Percentiles rank a stretch among this genome's conserved stretches.
Conservation (phyloP, 1,140 invertebrate species). For the Halotydeus destructor region DNA sequence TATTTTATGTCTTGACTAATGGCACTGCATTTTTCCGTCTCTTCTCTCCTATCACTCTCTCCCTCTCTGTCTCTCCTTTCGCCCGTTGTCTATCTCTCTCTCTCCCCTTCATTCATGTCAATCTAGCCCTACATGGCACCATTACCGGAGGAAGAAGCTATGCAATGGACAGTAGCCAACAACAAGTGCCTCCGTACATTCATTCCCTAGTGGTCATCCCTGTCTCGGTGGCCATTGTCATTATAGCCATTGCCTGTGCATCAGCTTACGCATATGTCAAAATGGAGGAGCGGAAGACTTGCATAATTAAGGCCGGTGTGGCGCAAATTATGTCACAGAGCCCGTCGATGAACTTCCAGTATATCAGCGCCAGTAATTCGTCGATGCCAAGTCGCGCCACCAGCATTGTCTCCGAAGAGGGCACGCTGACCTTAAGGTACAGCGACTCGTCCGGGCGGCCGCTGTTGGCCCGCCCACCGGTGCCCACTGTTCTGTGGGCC, state of each 20-base stretch:
- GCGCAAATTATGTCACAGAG: slow-evolving; percentile 2
- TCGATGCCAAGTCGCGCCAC: not conserved
- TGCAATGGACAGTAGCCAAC: not conserved
- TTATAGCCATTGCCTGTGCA: slow-evolving; percentile 17
- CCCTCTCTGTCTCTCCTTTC: too few relatives aligned
- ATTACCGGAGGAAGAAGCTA: too few relatives aligned
- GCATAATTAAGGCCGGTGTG: not conserved
- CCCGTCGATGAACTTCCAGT: slow-evolving; percentile 14
- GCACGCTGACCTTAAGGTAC: slow-evolving; percentile 10
- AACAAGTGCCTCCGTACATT: slow-evolving; percentile 16
- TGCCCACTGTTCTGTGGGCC: slow-evolving; percentile 7
- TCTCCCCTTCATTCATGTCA: too few relatives aligned
- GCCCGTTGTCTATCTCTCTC: too few relatives aligned
- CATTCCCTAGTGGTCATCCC: slow-evolving; percentile 14
- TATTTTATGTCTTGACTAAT: too few relatives aligned
- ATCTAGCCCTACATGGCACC: too few relatives aligned
- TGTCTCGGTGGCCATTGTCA: slow-evolving; percentile 16
- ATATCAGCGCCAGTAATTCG: slow-evolving; percentile 1
- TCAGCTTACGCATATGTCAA: slow-evolving; percentile 17
- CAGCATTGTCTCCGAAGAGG: slow-evolving; percentile 10
- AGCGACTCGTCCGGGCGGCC: slow-evolving; percentile 10
- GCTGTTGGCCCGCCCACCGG: slow-evolving; percentile 8
- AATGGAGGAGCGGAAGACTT: slow-evolving; percentile 14
- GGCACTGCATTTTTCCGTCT: not conserved
- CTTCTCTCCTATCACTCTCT: slow-evolving; percentile 1